A percentile compares a stretch with the other conserved stretches of the same genome.
Conservation (phyloP, 2,888 invertebrate species). For the Byasa hedistus region DNA sequence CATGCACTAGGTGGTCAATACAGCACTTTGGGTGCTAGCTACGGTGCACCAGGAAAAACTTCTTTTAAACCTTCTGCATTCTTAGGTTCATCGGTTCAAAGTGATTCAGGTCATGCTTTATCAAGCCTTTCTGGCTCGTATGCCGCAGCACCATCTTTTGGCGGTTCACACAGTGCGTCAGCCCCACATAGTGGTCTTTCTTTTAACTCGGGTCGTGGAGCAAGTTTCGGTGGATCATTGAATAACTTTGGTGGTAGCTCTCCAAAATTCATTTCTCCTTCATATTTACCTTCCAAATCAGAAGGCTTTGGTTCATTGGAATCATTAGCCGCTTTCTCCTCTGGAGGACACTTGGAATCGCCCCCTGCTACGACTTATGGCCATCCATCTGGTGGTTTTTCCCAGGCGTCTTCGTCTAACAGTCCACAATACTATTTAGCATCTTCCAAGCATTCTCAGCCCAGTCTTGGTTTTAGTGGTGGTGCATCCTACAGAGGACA, state of each 20-base stretch:
- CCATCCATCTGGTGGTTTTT: slow-evolving; percentile 53
- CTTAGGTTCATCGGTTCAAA: slow-evolving; percentile 63
- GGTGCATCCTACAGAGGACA: slow-evolving; percentile 61
- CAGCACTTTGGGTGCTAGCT: slow-evolving; percentile 51
- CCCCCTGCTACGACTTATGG: slow-evolving; percentile 62
- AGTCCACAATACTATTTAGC: slow-evolving; percentile 61
- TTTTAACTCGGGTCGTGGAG: slow-evolving; percentile 49
- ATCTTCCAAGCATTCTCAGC: slow-evolving; percentile 53
- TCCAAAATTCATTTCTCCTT: slow-evolving; percentile 54
- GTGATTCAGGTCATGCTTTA: slow-evolving; percentile 56
- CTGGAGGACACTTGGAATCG: slow-evolving; percentile 56
- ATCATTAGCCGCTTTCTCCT: slow-evolving; percentile 56
- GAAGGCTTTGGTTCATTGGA: slow-evolving; percentile 54
- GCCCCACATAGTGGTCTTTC: slow-evolving; percentile 44
- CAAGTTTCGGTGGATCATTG: slow-evolving; percentile 53
- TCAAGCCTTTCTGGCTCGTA: slow-evolving; percentile 55
- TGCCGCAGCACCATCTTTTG: slow-evolving; percentile 52
- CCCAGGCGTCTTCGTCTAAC: slow-evolving; percentile 53
- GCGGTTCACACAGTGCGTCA: slow-evolving; percentile 41
- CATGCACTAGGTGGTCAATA: slow-evolving; percentile 49
- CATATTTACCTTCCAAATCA: slow-evolving; percentile 56
- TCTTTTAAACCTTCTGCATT: slow-evolving; percentile 73
- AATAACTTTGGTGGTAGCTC: slow-evolving; percentile 54
- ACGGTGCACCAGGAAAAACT: slow-evolving; percentile 55
- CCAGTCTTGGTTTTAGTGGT: slow-evolving; percentile 53